Evolutionary conservation across 2,888 invertebrate species (phyloP), one percentile per base, ranked within the genome.

Genomic region (Dexiosoma caninum): DNA sequence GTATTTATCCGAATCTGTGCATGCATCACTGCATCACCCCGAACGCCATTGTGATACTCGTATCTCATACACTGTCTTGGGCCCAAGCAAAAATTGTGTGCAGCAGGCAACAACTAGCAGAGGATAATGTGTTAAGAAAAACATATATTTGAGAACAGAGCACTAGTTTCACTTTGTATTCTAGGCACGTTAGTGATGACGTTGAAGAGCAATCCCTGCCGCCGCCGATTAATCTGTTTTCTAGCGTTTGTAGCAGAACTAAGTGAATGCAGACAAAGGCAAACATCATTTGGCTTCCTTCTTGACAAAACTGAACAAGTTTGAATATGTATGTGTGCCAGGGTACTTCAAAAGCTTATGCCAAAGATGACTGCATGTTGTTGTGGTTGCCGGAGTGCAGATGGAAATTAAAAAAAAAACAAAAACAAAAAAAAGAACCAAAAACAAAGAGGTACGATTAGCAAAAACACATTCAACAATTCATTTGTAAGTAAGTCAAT

Each of bases 401-500:
- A 49, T 40, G 19, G 19, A 42, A 46, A 46, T 27, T n/a, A 3
- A 6, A 27, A 27, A 3, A 5, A 27, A 27, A n/a, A n/a, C 42
- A 27, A 35, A 27, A n/a, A 35, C 10, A 57, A 30, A 51, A 27
- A 12, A 30, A 37, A 27, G n/a, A 8, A 14, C 19, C 35, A 12
- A n/a, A n/a, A n/a, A n/a, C n/a, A 46, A 51, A 51, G 2, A 23
- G 19, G 64, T 53, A 40, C 51, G 51, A 53, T 14, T 12, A 70
- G 14, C 16, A 46, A 46, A 70, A 62, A 51, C 32, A 51, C 32
- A 42, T 71, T 51, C 64, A 57, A 42, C 69, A 81, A 62, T 70
- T 81, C 59, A 70, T 75, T 74, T 82, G 82, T 62, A 78, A 80
- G 81, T 75, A 82, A 81, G 67, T 46, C 55, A 64, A 82, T 82